These are phyloP conservation scores for Cataglyphis rosenhaueri DNA, from an alignment of 2,888 invertebrate species.

Conservation along the genomic window DNA sequence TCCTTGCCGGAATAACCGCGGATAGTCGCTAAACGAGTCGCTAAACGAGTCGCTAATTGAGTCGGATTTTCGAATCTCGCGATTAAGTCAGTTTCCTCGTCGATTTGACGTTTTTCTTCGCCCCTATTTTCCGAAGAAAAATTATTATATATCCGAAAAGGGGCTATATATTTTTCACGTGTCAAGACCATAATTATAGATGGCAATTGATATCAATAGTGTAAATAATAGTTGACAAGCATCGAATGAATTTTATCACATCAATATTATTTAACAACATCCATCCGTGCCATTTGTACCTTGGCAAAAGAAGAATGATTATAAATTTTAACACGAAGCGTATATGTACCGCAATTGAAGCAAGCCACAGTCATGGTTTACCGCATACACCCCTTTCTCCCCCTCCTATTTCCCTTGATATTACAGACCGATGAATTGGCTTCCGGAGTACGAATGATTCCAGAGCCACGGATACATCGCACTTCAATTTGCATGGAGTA, in stretches of 20 bases:
- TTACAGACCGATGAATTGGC: constrained; percentile 55
- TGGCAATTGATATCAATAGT: constrained; percentile 12
- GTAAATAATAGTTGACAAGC: constrained; percentile 24
- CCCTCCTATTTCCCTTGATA: not conserved
- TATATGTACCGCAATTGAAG: constrained; percentile 46
- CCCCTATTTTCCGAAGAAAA: constrained; percentile 12
- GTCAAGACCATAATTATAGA: not conserved
- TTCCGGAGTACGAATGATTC: constrained; percentile 52
- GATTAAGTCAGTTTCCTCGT: constrained; percentile 46
- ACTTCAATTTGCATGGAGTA: constrained; percentile 71
- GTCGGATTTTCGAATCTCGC: constrained; percentile 46
- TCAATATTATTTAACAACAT: constrained; percentile 23
- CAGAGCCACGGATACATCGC: constrained; percentile 46
- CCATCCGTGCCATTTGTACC: constrained; percentile 23
- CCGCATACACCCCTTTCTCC: constrained; percentile 13
- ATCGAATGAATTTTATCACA: constrained; percentile 7
- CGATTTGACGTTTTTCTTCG: constrained; percentile 23
- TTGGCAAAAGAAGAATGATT: constrained; percentile 39
- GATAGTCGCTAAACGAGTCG: constrained; percentile 46
- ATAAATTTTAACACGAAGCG: constrained; percentile 30
- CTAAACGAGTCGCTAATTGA: constrained; percentile 49
- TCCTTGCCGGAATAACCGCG: constrained; percentile 29
- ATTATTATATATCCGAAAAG: constrained; percentile 31
- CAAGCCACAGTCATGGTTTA: constrained; percentile 24
- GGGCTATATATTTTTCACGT: not conserved